A percentile compares a stretch with the other conserved stretches of the same genome.
phyloP scores from a whole-genome alignment of 2,888 invertebrate species.

The Proisotoma minuta region DNA sequence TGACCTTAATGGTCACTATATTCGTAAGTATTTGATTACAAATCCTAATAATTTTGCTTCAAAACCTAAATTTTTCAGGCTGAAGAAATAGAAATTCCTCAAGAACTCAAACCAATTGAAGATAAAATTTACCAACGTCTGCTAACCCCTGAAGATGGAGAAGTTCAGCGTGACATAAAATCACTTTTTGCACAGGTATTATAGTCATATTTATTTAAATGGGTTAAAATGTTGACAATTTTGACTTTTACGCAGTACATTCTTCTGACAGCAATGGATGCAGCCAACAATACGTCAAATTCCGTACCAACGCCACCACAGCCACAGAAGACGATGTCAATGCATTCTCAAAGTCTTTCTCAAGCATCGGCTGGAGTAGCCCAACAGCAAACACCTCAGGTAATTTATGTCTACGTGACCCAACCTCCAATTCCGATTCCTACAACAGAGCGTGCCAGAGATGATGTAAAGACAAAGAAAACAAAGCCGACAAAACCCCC shows the following conservation, averaged over 20 bases:
- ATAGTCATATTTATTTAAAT: no score
- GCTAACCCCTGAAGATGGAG: slow-evolving; percentile 2
- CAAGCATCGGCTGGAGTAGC: slow-evolving; percentile 3
- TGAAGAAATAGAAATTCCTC: background rate
- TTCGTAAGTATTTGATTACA: no score
- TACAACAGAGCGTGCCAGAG: background rate
- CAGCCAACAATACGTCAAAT: background rate
- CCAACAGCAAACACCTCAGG: slow-evolving; percentile 13
- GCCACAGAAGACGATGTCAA: slow-evolving; percentile 1
- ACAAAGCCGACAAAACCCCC: background rate
- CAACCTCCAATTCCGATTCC: slow-evolving; percentile 11
- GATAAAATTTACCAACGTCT: background rate
- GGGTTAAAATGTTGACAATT: no score
- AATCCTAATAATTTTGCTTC: background rate
- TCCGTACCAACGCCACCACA: background rate
- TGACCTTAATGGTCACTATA: no score
- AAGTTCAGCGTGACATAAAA: slow-evolving; percentile 7
- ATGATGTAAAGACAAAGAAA: background rate
- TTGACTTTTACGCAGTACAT: background rate
- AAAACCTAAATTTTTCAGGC: background rate
- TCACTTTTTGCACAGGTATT: slow-evolving; percentile 12
- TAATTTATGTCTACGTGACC: slow-evolving; percentile 29
- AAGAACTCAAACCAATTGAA: background rate
- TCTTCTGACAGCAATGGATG: background rate
- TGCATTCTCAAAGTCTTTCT: background rate